phyloP scores from a whole-genome alignment of 1,140 invertebrate genomes.

The Bradynema listronoti region DNA sequence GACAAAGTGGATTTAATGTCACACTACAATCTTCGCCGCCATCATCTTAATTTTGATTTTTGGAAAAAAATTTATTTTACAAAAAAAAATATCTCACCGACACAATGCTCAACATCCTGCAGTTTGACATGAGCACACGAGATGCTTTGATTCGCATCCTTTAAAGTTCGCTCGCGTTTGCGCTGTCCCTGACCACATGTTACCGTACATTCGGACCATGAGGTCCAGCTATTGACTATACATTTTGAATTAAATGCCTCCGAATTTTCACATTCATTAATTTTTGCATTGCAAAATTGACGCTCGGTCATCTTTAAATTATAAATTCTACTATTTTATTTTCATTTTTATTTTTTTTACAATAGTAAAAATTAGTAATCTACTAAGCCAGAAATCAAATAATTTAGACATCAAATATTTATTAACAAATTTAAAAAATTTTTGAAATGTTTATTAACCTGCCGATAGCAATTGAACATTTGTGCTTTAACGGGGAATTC shows the following conservation, averaged over 20 bases:
- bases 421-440: too few species aligned
- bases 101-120: slow-evolving; percentile 59
- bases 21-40: slow-evolving; percentile 52
- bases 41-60: slow-evolving; percentile 40
- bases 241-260: slow-evolving; percentile 62
- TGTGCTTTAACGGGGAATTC: slow-evolving; percentile 70
- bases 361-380: too few species aligned
- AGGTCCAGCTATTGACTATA: slow-evolving; percentile 61
- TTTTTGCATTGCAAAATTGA: slow-evolving; percentile 57
- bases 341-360: too few species aligned
- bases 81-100: slow-evolving; percentile 46
- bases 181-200: slow-evolving; percentile 66
- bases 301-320: slow-evolving; percentile 41
- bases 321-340: neutral
- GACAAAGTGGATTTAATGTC: slow-evolving; percentile 51
- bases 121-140: slow-evolving; percentile 50
- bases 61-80: neutral
- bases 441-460: too few species aligned
- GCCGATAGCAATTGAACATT: slow-evolving; percentile 71
- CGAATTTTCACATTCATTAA: slow-evolving; percentile 56
- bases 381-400: too few species aligned
- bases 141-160: slow-evolving; percentile 61
- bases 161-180: slow-evolving; percentile 56
- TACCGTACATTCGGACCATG: slow-evolving; percentile 69
- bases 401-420: too few species aligned